Base-by-base conservation (phyloP, 2,113 vertebrate species). In the Microtus richardsoni region DNA sequence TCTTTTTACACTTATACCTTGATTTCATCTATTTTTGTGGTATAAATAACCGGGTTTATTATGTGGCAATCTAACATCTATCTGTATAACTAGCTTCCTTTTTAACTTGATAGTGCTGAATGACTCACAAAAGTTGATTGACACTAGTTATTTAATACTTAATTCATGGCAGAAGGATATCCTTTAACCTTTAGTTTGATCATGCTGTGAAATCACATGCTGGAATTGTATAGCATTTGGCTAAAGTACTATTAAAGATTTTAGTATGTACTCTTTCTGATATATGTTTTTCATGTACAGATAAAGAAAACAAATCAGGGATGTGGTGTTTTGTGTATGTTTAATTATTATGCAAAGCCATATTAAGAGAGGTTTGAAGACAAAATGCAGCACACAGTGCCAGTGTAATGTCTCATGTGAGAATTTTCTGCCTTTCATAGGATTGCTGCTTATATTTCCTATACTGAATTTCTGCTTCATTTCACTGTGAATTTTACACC, bases 171-270 rank as follows among this genome's bases (percentile, higher is more conserved):
- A n/a, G 33, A 10, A 70, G 3, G 0, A 52, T 24, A 39, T 68
- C n/a, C 64, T 77, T 92, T 83, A 73, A 47, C 62, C 36, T 91
- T 88, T 75, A 73, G 19, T 88, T 93, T 85, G 16, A 64, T 73
- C 4, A 85, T 39, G 9, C 24, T 39, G 22, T 39, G 5, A 24
- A 75, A 44, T 92, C 16, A 60, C 36, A 93, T 86, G 94, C 54
- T 66, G 10, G 6, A 89, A 94, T 7, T 71, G 30, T 49, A 33
- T 89, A 89, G 84, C 6, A 26, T 93, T 88, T 44, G 74, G 47
- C 49, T 17, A 92, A 91, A n/a, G n/a, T 22, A 14, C 1, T 47
- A 5, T n/a, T 21, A 49, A 62, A 79, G 7, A 30, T 74, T 88
- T 91, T 70, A 36, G 9, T 2, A 75, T 79, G 6, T 68, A 16